A percentile compares a stretch with the other conserved stretches of the same genome.
These are phyloP conservation scores for Drosophila miranda DNA, from an alignment of 1,140 invertebrate genomes.

Conservation along the genomic window DNA sequence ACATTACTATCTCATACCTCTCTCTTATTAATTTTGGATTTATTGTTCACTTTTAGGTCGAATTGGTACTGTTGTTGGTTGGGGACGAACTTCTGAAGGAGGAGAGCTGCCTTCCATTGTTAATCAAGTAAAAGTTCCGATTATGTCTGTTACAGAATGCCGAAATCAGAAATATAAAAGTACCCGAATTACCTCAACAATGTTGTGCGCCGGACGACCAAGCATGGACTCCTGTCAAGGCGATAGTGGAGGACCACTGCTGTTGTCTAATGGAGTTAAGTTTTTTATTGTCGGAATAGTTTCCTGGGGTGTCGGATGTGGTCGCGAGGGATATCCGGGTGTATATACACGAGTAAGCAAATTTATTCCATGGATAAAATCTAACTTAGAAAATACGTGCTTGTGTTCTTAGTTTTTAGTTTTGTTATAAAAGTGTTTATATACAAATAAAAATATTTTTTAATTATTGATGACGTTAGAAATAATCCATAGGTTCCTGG, in stretches of 20 bases:
- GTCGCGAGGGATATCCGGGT: conserved; percentile 85
- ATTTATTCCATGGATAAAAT: conserved; percentile 81
- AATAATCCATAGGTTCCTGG: too few species aligned
- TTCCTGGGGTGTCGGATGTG: conserved; percentile 88
- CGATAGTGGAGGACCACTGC: conserved; percentile 91
- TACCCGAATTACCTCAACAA: conserved; percentile 90
- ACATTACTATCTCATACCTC: too few species aligned
- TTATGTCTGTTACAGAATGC: conserved; percentile 90
- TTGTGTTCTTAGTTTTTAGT: conserved; percentile 69
- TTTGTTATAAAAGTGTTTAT: conserved; percentile 11
- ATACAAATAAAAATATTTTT: conserved; percentile 35
- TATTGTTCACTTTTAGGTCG: conserved; percentile 47
- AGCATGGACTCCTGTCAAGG: conserved; percentile 93
- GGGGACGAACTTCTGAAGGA: conserved; percentile 91
- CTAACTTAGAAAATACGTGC: conserved; percentile 81
- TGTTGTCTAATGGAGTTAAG: conserved; percentile 88
- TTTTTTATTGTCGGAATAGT: conserved; percentile 89
- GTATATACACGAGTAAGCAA: conserved; percentile 82
- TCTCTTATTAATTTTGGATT: background rate
- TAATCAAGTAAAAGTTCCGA: conserved; percentile 92
- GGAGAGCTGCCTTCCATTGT: conserved; percentile 90
- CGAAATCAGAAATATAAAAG: conserved; percentile 91
- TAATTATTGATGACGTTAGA: too few species aligned
- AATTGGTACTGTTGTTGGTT: conserved; percentile 89
- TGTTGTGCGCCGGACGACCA: conserved; percentile 90